These are phyloP conservation scores for Neopipo cinnamomea DNA, from an alignment of 2,113 vertebrate species.

Conservation along the genomic window DNA sequence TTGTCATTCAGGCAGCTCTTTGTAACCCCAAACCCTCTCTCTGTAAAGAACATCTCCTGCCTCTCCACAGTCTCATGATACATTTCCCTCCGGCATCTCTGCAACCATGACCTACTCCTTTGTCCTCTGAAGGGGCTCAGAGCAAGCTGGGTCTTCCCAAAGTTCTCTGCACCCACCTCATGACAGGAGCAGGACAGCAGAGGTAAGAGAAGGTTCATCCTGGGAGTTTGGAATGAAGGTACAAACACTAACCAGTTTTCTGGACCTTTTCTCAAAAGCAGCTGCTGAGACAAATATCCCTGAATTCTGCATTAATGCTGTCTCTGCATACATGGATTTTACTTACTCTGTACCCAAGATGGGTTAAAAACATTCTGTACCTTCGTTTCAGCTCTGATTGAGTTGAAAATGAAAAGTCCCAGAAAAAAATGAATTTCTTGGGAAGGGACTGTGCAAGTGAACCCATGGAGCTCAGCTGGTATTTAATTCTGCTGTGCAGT, in stretches of 20 bases:
- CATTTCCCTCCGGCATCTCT: accelerated
- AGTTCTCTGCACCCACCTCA: not conserved
- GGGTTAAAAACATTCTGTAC: not conserved
- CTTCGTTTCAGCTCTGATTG: not conserved
- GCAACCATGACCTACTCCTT: accelerated
- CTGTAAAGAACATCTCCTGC: not conserved
- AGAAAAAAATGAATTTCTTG: not conserved
- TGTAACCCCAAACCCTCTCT: not conserved
- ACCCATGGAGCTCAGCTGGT: not conserved
- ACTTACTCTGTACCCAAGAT: not conserved
- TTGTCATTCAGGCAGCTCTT: not conserved
- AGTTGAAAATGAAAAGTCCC: not conserved
- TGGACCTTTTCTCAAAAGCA: not conserved
- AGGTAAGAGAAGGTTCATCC: not conserved
- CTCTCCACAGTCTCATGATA: not conserved
- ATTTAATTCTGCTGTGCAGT: not conserved
- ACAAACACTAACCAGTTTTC: not conserved
- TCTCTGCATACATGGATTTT: accelerated
- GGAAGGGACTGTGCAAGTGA: not conserved
- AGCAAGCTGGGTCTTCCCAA: not conserved
- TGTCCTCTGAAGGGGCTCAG: not conserved
- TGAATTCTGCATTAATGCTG: not conserved
- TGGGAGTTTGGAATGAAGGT: not conserved
- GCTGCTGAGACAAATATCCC: not conserved
- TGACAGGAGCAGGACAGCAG: not conserved